Base-by-base conservation (phyloP, 2,888 invertebrate genomes). In the Onthophagus sagittarius region DNA sequence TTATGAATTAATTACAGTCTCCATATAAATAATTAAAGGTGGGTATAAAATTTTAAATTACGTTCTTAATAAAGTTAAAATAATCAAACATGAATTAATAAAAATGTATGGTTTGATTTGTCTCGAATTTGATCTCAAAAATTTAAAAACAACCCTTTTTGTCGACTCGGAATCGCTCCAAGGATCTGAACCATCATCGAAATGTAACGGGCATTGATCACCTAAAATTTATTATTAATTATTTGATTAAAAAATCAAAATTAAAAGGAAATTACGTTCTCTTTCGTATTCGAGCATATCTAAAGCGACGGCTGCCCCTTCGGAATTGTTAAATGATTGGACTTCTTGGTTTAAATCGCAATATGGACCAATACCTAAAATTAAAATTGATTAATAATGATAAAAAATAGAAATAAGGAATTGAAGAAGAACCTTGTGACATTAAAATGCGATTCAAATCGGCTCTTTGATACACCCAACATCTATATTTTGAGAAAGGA, bases 131-230 rank as follows among this genome's bases (percentile, higher is more conserved):
- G 64, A 64, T 64, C 64, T 9, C 64, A 74, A 75, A 67, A 77
- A 77, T 23, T 89, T 88, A 85, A 90, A 92, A 74, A 88, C 86
- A 78, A 95, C 94, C 14, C 94, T 86, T 84, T 92, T 91, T 32
- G 94, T 89, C 71, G 88, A 90, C 81, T 91, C 93, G 81, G 94
- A 93, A 23, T 89, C 87, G 0, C 88, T 80, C 94, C 94, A 97
- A 0, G 97, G 97, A 86, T 97, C 91, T 64, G 89, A 87, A 6
- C 98, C 98, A 82, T 98, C 97, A 82, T 98, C 97, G 82, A 98
- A 99, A 83, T 94, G 92, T 96, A 98, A 98, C 0, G 98, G 98
- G 84, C 98, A 99, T 82, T 96, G 95, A 87, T 99, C 98, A 79
- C 92, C 92, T 71, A 32, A n/a, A 13, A 31, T 32, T 15, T n/a